Evolutionary conservation across 2,113 vertebrate genomes (phyloP), one percentile per base, ranked within the genome.

Genomic region (Puffinus mauretanicus): DNA sequence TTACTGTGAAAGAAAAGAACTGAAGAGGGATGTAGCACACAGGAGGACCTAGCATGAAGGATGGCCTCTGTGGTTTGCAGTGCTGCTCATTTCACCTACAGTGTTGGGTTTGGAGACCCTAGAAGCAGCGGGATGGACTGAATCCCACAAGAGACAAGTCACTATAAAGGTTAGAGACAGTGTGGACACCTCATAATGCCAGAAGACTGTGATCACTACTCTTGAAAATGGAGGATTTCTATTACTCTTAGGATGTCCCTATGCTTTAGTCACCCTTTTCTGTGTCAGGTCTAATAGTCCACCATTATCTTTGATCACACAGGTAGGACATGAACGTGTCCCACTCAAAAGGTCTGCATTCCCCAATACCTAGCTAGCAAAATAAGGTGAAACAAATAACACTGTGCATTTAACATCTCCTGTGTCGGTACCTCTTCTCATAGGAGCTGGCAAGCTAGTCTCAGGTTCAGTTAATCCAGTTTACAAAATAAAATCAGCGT

Each of bases 361-460:
- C 11, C 55, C 13, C 25, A 62, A n/a, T 17, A 65, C 0, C 0
- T 13, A 16, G 12, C 15, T 51, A 24, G 27, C 17, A 52, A 62
- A 82, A 20, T 10, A 25, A 49, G 18, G 9, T 11, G 18, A 49
- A 52, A 64, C 1, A 13, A 47, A 38, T 47, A 80, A 4, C 34
- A 9, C 5, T 16, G 12, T 30, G 15, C 15, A 15, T 76, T 71
- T 40, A 51, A n/a, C 16, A 54, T 4, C 9, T 54, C 13, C 34
- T 42, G 16, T 38, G 34, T 20, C 1, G 2, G 14, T 11, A 44
- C 5, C 54, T 64, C 26, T 36, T 54, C 61, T 34, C 57, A 1
- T 5, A 71, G 47, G 20, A 88, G 58, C 52, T 72, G 34, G 36
- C 12, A 69, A 71, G 38, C 6, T 34, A 24, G 34, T 66, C 65